These are phyloP conservation scores for Melieria omissa DNA, from an alignment of 2,888 invertebrate species.

Conservation along the genomic window DNA sequence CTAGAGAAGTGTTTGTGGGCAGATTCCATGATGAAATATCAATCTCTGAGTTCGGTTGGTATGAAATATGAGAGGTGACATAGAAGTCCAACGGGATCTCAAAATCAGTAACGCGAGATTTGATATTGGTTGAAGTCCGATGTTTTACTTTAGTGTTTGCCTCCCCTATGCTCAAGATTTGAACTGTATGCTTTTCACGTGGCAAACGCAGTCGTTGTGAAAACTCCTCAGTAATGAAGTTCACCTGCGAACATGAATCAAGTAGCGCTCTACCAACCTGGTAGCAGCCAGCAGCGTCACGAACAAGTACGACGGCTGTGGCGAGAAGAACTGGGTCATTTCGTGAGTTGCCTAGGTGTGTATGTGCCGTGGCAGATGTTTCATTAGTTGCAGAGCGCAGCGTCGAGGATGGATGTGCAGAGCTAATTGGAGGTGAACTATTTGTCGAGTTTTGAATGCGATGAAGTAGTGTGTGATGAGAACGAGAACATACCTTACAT, in stretches of 20 bases:
- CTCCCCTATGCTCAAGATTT: constrained; percentile 40
- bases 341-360: neutral
- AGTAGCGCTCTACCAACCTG: constrained; percentile 36
- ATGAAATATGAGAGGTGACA: constrained; percentile 40
- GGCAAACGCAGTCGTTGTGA: constrained; percentile 32
- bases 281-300: constrained; percentile 22
- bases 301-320: constrained; percentile 33
- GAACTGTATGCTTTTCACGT: constrained; percentile 29
- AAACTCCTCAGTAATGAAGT: constrained; percentile 39
- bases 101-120: constrained; percentile 34
- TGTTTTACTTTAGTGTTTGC: constrained; percentile 31
- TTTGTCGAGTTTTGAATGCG: neutral
- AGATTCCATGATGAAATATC: constrained; percentile 34
- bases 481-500: constrained; percentile 11
- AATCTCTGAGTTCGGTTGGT: constrained; percentile 32
- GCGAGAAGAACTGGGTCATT: constrained; percentile 25
- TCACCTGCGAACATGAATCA: constrained; percentile 39
- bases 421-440: neutral
- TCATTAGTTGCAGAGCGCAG: neutral
- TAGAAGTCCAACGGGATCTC: constrained; percentile 36
- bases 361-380: no score
- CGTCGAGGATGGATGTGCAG: neutral
- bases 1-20: constrained; percentile 34
- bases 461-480: constrained; percentile 8
- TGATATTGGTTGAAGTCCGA: constrained; percentile 32